These are phyloP conservation scores for Myathropa florea DNA, from an alignment of 2,888 invertebrate genomes.

Conservation along the genomic window DNA sequence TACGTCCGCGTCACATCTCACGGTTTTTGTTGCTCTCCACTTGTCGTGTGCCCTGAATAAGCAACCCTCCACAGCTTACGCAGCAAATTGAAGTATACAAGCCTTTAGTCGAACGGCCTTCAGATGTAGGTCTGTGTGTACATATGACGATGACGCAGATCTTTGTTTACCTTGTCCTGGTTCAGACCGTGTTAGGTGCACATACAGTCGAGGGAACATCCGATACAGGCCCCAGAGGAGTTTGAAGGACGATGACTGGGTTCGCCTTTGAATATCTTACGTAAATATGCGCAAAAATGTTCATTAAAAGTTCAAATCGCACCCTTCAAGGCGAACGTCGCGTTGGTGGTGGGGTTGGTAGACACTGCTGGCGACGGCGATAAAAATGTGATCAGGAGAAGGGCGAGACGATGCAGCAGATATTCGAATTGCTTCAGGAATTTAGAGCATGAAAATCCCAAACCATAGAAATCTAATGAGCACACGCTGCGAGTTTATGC, in stretches of 20 bases:
- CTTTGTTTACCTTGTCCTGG: conserved; percentile 41
- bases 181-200: conserved; percentile 1
- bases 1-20: not conserved
- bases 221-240: conserved; percentile 2
- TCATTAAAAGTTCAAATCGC: conserved; percentile 60
- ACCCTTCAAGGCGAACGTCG: conserved; percentile 2
- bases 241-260: not conserved
- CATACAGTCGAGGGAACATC: not conserved
- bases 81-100: conserved; percentile 13
- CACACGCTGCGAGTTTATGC: conserved; percentile 3
- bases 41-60: not conserved
- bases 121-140: not conserved
- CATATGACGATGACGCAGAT: conserved; percentile 39
- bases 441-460: conserved; percentile 54
- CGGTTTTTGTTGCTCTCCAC: not conserved
- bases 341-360: not conserved
- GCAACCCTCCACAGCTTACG: conserved; percentile 2
- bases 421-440: conserved; percentile 42
- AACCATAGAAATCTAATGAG: conserved; percentile 47
- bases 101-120: not conserved
- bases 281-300: conserved; percentile 45
- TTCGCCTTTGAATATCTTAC: conserved; percentile 4
- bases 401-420: not conserved
- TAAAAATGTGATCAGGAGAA: not conserved
- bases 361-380: not conserved